Percentiles rank a stretch among this genome's conserved stretches.
Conservation (phyloP, 37 sponge, comb jelly and placozoan species). For the Geodia barretti region DNA sequence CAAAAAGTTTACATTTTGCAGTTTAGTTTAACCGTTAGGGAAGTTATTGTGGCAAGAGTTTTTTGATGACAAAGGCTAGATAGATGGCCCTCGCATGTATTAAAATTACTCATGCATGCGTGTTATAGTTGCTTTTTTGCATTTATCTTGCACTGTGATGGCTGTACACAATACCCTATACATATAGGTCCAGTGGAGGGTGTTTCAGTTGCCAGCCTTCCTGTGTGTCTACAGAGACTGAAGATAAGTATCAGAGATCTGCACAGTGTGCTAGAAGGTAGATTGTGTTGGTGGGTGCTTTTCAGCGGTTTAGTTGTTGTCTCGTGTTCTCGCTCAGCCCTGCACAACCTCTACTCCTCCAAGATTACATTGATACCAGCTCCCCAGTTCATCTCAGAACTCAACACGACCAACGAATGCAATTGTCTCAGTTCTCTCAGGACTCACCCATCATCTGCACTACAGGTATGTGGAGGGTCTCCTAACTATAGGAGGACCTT, state of each 20-base stretch:
- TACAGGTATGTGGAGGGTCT: slow-evolving; percentile 43
- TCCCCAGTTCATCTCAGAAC: slow-evolving; percentile 75
- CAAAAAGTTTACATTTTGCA: too few relatives aligned
- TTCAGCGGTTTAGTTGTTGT: neutral
- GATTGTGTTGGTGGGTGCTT: too few relatives aligned
- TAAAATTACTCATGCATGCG: too few relatives aligned
- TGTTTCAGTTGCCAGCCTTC: slow-evolving; percentile 18
- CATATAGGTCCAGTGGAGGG: slow-evolving; percentile 30
- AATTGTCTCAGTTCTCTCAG: slow-evolving; percentile 67
- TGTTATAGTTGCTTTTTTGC: too few relatives aligned
- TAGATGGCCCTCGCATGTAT: too few relatives aligned
- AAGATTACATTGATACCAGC: slow-evolving; percentile 70
- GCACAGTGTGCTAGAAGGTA: slow-evolving; percentile 16
- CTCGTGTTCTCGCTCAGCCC: slow-evolving; percentile 7
- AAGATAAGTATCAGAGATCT: slow-evolving; percentile 8
- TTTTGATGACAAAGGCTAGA: too few relatives aligned
- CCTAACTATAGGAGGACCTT: neutral
- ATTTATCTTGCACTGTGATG: too few relatives aligned
- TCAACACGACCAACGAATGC: slow-evolving; percentile 88
- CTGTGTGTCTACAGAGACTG: slow-evolving; percentile 26
- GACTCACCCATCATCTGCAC: slow-evolving; percentile 24
- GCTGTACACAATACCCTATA: too few relatives aligned
- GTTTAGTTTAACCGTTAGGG: too few relatives aligned
- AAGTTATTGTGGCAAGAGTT: too few relatives aligned
- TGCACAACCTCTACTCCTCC: slow-evolving; percentile 43